Evolutionary conservation across 2,888 invertebrate species (phyloP).

Genomic region (Sesia apiformis): DNA sequence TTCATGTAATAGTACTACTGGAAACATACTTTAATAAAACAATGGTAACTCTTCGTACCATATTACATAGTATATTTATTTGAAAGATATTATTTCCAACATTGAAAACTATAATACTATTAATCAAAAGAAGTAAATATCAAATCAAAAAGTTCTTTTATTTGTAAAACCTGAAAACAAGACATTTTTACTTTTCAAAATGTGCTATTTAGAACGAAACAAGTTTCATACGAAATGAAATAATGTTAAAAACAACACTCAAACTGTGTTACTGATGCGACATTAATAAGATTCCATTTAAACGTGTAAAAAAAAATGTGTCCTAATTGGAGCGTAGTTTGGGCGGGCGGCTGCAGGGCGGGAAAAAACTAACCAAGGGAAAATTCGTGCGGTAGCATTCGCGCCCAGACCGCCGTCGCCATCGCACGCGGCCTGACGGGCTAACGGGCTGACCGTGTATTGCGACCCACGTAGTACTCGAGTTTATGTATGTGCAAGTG

Average conservation of each 20-base stretch:
- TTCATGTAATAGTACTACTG: no score
- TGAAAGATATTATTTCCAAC: no score
- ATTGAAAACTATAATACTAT: no score
- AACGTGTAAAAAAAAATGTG: slow-evolving; percentile 26
- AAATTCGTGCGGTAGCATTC: slow-evolving; percentile 32
- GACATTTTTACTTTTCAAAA: no score
- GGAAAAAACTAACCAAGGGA: slow-evolving; percentile 51
- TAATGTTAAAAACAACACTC: background rate
- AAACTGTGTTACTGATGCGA: slow-evolving; percentile 13
- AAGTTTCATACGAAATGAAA: no score
- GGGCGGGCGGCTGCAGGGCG: slow-evolving; percentile 39
- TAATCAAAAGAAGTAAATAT: no score
- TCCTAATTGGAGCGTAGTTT: slow-evolving; percentile 35
- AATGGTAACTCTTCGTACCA: no score
- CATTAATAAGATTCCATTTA: slow-evolving; percentile 33
- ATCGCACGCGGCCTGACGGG: slow-evolving; percentile 31
- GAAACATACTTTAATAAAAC: no score
- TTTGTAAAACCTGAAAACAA: no score
- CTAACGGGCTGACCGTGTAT: background rate
- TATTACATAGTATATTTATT: no score
- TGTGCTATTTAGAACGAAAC: no score
- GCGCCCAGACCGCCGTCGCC: slow-evolving; percentile 24
- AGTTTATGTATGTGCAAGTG: background rate
- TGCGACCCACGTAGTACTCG: background rate
- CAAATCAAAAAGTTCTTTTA: no score